Conservation (phyloP, 2,797 vertebrate species). For the Coranthus polyacanthus region DNA sequence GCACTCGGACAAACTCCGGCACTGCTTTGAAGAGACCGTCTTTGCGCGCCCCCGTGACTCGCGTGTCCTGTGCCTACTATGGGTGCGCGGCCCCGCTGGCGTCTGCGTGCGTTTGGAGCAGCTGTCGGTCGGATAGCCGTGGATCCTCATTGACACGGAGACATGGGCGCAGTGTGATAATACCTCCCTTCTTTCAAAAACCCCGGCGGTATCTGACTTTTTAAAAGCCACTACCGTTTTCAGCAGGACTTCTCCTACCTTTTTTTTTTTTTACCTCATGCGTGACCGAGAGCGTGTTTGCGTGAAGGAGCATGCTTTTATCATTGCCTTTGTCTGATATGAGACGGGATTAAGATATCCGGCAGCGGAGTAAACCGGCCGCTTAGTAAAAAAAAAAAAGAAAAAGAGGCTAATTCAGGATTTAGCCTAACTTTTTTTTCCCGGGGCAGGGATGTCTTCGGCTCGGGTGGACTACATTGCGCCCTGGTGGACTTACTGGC, state of each 20-base stretch:
- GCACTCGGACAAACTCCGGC: too few relatives aligned
- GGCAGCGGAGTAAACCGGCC: constrained; percentile 49
- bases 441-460: constrained; percentile 81
- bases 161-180: constrained; percentile 49
- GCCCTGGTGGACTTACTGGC: constrained; percentile 95
- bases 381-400: constrained; percentile 3
- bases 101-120: constrained; percentile 50
- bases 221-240: neutral
- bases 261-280: constrained; percentile 8
- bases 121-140: constrained; percentile 52
- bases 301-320: constrained; percentile 44
- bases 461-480: constrained; percentile 88
- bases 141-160: constrained; percentile 34
- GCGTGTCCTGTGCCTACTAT: constrained; percentile 3
- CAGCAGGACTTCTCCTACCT: constrained; percentile 21
- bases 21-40: neutral
- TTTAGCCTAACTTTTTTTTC: constrained; percentile 56
- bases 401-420: constrained; percentile 51
- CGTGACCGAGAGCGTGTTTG: constrained; percentile 11
- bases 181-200: neutral
- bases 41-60: constrained; percentile 60
- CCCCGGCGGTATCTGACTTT: constrained; percentile 1
- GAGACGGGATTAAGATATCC: constrained; percentile 69
- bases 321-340: constrained; percentile 76
- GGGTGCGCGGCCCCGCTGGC: constrained; percentile 64